Conservation (phyloP, 1,140 invertebrate genomes). For the Wiebesia pumilae region DNA sequence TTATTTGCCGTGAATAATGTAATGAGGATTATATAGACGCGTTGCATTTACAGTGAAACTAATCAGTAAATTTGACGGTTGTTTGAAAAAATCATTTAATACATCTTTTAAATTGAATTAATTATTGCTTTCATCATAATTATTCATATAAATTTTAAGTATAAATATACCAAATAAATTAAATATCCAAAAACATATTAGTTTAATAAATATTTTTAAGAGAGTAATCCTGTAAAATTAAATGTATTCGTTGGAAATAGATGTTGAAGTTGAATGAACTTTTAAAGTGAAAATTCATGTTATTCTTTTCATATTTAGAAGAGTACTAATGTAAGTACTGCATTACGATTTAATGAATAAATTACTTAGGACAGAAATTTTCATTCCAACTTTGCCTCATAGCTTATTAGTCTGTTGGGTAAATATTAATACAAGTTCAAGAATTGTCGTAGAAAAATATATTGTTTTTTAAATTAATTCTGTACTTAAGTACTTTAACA, state of each 20-base stretch:
- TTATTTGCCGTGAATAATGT: no score
- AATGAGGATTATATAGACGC: no score
- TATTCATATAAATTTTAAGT: no score
- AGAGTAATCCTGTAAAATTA: not conserved
- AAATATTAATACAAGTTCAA: not conserved
- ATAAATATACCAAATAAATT: no score
- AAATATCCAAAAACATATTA: no score
- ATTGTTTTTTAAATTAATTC: slow-evolving; percentile 29
- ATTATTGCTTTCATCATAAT: no score
- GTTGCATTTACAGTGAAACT: no score
- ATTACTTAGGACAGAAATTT: not conserved
- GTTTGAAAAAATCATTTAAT: no score
- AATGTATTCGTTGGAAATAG: not conserved
- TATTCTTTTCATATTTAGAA: not conserved
- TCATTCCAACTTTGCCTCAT: not conserved
- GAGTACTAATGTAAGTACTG: not conserved
- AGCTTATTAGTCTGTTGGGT: not conserved
- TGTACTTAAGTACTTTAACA: no score
- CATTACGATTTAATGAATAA: not conserved
- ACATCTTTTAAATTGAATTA: no score
- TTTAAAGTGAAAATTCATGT: not conserved
- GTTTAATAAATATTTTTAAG: not conserved
- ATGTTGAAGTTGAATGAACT: not conserved
- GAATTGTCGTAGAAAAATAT: not conserved
- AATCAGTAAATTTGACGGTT: no score